Evolutionary conservation across 2,888 invertebrate species (phyloP).

Genomic region (Mystacides longicornis): DNA sequence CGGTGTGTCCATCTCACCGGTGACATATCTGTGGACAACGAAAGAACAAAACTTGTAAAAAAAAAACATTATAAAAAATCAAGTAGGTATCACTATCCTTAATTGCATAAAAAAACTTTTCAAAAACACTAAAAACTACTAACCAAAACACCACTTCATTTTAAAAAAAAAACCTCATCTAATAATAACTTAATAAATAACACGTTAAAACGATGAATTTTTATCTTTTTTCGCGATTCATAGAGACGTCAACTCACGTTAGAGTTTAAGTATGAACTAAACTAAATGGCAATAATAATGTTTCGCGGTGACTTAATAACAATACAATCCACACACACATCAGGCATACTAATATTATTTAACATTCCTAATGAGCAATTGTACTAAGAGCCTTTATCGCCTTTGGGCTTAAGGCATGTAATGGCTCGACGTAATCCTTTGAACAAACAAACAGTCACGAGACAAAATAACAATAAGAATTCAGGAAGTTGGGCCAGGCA

Average conservation of each 20-base stretch:
- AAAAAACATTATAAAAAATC: not conserved
- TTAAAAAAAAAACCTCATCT: not conserved
- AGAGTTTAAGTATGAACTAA: not conserved
- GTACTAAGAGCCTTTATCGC: too few species aligned
- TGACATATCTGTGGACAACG: slow-evolving; percentile 51
- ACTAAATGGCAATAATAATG: not conserved
- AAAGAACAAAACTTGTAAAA: not conserved
- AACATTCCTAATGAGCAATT: not conserved
- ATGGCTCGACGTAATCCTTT: too few species aligned
- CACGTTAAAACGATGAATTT: not conserved
- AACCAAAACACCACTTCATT: slow-evolving; percentile 1
- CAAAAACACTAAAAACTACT: not conserved
- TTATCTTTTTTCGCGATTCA: not conserved
- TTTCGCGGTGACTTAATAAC: not conserved
- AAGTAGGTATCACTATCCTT: not conserved
- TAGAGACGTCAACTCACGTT: not conserved
- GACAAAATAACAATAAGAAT: too few species aligned
- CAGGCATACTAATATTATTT: not conserved
- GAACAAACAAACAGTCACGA: too few species aligned
- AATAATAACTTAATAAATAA: not conserved
- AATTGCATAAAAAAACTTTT: not conserved
- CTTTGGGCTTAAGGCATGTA: too few species aligned
- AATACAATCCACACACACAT: too few species aligned
- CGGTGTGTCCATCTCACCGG: slow-evolving; percentile 56
- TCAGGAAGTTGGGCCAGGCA: too few species aligned